Evolutionary conservation across 2,113 vertebrate species (phyloP), one percentile per base, ranked within the genome.

Genomic region (Chionodraco myersi): DNA sequence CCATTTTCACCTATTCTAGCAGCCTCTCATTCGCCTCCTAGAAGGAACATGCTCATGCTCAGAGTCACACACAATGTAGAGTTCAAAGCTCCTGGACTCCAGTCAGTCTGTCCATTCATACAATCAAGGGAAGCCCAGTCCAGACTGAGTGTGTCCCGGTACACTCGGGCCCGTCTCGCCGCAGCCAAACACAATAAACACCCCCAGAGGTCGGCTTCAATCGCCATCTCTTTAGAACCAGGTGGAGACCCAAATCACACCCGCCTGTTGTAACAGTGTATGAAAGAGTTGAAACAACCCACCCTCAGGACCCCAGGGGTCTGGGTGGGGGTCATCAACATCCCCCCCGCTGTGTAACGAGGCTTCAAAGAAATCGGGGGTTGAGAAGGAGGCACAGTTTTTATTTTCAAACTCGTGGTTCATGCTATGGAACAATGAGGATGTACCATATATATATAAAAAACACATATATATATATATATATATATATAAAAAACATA

Each of bases 101-200:
- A 86, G 74, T 83, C 63, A 72, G 86, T 89, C 80, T 86, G 81
- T 85, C 34, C 58, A 34, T 44, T 70, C 54, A 86, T 68, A 95
- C 94, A 95, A 95, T 94, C 58, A 72, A 68, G 88, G 93, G 94
- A 95, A 95, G 72, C 81, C 78, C 56, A 73, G 79, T 9, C 44
- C 62, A 86, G 76, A 80, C 69, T 5, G 30, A 30, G 65, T 65
- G 77, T 48, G 62, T 84, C 79, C 54, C 70, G 45, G 74, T 54
- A 49, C 30, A 21, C 77, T 23, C 52, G 3, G 51, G 61, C 66
- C 47, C 16, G 54, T 84, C 67, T 72, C 60, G 65, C 84, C 49
- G 45, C n/a, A 60, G 90, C 83, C 80, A 94, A 94, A 53, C n/a
- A 93, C 82, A 95, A 95, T 78, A 95, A 93, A 94, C 94, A 91